Conservation (phyloP, 2,888 invertebrate genomes). For the Hesperia comma region DNA sequence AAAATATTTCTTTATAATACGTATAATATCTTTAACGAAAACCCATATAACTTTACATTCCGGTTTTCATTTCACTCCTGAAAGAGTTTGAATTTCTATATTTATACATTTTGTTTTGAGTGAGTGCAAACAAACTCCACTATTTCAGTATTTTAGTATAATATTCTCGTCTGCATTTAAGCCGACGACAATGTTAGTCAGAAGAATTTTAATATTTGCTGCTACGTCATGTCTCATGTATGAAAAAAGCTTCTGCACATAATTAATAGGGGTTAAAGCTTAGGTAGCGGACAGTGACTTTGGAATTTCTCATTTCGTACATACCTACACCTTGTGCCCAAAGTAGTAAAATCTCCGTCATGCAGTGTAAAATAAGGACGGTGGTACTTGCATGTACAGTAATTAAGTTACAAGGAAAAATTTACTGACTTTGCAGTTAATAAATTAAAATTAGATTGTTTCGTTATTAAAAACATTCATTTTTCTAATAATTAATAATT, state of each 20-base stretch:
- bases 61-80: background rate
- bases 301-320: too few species aligned
- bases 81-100: slow-evolving; percentile 5
- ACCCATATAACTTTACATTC: background rate
- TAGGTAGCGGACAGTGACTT: background rate
- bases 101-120: slow-evolving; percentile 9
- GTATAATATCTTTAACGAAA: too few species aligned
- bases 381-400: too few species aligned
- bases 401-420: too few species aligned
- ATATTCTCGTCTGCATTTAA: slow-evolving; percentile 12
- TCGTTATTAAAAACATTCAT: too few species aligned
- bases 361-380: too few species aligned
- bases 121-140: slow-evolving; percentile 2
- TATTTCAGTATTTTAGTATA: slow-evolving; percentile 9
- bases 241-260: background rate
- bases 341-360: too few species aligned
- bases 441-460: too few species aligned
- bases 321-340: too few species aligned
- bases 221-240: slow-evolving; percentile 4
- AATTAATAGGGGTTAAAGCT: background rate
- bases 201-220: slow-evolving; percentile 29
- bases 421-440: too few species aligned
- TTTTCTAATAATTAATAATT: too few species aligned
- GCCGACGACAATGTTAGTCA: slow-evolving; percentile 18
- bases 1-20: too few species aligned